These are phyloP conservation scores for Eutrigla gurnardus DNA, from an alignment of 2,797 vertebrate species.

Conservation along the genomic window DNA sequence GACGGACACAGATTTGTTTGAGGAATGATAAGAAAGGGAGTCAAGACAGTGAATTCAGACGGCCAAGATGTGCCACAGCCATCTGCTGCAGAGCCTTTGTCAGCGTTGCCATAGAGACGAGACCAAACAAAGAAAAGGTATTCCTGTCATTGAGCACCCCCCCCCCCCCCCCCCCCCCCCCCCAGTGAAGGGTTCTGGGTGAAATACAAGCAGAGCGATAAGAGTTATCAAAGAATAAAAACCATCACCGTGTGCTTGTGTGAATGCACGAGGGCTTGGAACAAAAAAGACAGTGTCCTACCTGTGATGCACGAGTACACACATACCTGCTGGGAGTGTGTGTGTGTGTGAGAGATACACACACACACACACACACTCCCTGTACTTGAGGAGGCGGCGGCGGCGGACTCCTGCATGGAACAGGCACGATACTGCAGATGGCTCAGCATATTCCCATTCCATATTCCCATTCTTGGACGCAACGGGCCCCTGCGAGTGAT, in stretches of 20 bases:
- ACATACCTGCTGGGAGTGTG: conserved; percentile 27
- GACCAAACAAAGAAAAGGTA: conserved; percentile 76
- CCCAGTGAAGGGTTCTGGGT: too few relatives aligned
- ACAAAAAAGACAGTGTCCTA: conserved; percentile 29
- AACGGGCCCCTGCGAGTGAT: conserved; percentile 47
- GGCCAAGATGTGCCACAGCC: conserved; percentile 44
- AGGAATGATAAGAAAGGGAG: conserved; percentile 1
- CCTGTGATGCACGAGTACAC: conserved; percentile 36
- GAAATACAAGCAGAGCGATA: background rate
- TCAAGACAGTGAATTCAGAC: conserved; percentile 36
- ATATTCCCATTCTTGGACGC: conserved; percentile 62
- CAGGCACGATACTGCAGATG: conserved; percentile 61
- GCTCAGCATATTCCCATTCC: conserved; percentile 70
- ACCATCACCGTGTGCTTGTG: background rate
- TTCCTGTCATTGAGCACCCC: conserved; percentile 56
- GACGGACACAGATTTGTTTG: conserved; percentile 20
- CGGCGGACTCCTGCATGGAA: conserved; percentile 32
- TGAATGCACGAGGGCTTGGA: background rate
- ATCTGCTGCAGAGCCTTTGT: conserved; percentile 70
- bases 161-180: background rate
- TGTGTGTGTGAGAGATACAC: background rate
- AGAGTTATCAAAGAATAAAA: background rate
- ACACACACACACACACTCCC: background rate
- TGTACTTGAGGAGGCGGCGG: conserved; percentile 20
- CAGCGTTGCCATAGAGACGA: conserved; percentile 68